Evolutionary conservation across 2,888 invertebrate genomes (phyloP).

Genomic region (Ichneumoninae sp.): DNA sequence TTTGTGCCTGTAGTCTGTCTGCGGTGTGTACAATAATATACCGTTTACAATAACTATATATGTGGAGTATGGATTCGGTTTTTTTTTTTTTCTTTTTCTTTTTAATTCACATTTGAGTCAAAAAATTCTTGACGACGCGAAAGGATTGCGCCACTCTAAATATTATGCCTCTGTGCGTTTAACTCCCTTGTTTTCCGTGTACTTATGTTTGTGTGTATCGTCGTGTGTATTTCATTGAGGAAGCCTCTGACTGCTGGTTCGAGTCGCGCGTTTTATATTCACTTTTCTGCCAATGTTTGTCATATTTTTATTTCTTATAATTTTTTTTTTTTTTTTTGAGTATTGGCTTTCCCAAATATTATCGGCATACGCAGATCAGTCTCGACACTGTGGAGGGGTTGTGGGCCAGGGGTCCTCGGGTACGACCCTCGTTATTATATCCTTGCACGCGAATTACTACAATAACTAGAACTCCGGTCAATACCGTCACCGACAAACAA

Average conservation of each 20-base stretch:
- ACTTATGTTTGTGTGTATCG: slow-evolving; percentile 26
- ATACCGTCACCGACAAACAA: background rate
- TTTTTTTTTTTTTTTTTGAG: slow-evolving; percentile 19
- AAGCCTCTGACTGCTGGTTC: slow-evolving; percentile 70
- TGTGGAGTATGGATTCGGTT: slow-evolving; percentile 27
- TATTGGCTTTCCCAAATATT: slow-evolving; percentile 22
- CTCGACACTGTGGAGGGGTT: slow-evolving; percentile 64
- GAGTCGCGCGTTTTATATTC: slow-evolving; percentile 66
- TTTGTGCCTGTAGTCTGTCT: slow-evolving; percentile 66
- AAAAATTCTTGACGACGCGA: slow-evolving; percentile 39
- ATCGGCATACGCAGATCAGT: slow-evolving; percentile 52
- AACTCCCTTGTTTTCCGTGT: slow-evolving; percentile 20
- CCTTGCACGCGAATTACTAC: background rate
- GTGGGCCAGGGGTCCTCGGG: slow-evolving; percentile 65
- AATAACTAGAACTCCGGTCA: background rate
- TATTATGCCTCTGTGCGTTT: slow-evolving; percentile 41
- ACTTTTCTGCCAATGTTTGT: slow-evolving; percentile 46
- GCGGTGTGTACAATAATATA: slow-evolving; percentile 37
- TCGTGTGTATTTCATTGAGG: slow-evolving; percentile 56
- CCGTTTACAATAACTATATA: slow-evolving; percentile 44
- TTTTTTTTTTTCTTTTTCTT: slow-evolving; percentile 1
- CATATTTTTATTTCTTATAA: background rate
- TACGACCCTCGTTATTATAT: slow-evolving; percentile 41
- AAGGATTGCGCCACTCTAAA: slow-evolving; percentile 37
- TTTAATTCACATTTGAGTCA: slow-evolving; percentile 18